Base-by-base conservation (phyloP, 2,888 invertebrate species). In the Sinelater perroti region DNA sequence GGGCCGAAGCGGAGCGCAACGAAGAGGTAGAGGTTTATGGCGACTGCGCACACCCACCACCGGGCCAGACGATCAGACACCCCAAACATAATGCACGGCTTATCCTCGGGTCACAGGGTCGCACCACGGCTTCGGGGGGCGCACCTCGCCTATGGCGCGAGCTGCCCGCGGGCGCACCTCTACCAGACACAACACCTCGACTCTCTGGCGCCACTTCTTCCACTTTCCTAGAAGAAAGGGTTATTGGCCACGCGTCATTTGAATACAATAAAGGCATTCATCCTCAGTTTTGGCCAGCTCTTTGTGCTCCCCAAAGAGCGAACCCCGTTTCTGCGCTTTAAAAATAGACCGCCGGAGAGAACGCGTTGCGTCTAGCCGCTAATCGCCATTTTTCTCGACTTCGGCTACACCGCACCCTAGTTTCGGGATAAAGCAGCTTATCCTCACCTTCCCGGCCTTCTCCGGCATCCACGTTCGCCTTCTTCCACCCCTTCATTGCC, bases 41-140 rank as follows among this genome's bases (percentile, higher is more conserved):
- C 55, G 59, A 45, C 50, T 63, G 64, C 64, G 64, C 59, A 56
- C 31, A 47, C 49, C 40, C 52, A 53, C 49, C 21, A 35, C 21
- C 44, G 35, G 35, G 49, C 40, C 52, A 49, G 53, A 61, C 60
- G 50, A 62, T 56, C 55, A 59, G 59, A 59, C 61, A 63, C 58
- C 64, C 64, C 56, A 52, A 51, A 49, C 53, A 17, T 30, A 16
- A 35, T 42, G n/a, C n/a, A n/a, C n/a, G n/a, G n/a, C n/a, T n/a
- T n/a, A 38, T 54, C 51, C 62, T 58, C 47, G 56, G 60, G 62
- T 62, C 57, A 61, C 61, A 58, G 58, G 60, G 63, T 63, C 63
- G 62, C 63, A 61, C 62, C 60, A 59, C 62, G 42, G 49, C 52
- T 21, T 24, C 51, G 28, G 20, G 35, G 56, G 56, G 51, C 46